Percentiles rank a stretch among this genome's conserved stretches.
These are phyloP conservation scores for Amblyopsis rosae DNA, from an alignment of 2,113 vertebrate species.

Conservation along the genomic window DNA sequence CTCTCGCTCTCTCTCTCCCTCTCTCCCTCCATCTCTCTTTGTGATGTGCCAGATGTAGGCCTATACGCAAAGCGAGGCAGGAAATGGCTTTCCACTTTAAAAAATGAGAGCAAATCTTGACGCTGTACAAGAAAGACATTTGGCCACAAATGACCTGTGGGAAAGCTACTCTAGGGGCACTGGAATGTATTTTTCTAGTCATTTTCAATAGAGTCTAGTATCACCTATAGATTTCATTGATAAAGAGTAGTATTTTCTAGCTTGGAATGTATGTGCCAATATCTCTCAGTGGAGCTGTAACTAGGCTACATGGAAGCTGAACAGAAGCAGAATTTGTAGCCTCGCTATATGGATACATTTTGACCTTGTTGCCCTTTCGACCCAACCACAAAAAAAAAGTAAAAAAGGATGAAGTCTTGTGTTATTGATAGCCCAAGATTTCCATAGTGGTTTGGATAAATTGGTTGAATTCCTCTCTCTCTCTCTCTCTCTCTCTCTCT, in stretches of 20 bases:
- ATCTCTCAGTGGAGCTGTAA: slow-evolving; percentile 11
- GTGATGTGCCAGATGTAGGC: slow-evolving; percentile 67
- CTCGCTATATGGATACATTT: slow-evolving; percentile 28
- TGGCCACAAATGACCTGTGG: slow-evolving; percentile 50
- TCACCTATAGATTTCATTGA: neutral
- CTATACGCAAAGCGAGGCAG: slow-evolving; percentile 57
- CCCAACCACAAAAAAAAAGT: slow-evolving; percentile 51
- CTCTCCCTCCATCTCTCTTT: slow-evolving; percentile 27
- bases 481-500: neutral
- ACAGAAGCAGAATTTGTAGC: slow-evolving; percentile 55
- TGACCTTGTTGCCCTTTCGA: slow-evolving; percentile 49
- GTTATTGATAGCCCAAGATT: slow-evolving; percentile 56
- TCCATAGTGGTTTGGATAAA: slow-evolving; percentile 59
- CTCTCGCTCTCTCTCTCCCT: slow-evolving; percentile 22
- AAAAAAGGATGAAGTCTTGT: slow-evolving; percentile 53
- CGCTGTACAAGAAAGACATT: slow-evolving; percentile 61
- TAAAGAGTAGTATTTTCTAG: neutral
- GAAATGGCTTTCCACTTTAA: slow-evolving; percentile 67
- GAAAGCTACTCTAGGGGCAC: slow-evolving; percentile 13
- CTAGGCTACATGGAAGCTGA: neutral
- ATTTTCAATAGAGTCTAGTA: neutral
- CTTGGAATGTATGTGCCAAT: neutral
- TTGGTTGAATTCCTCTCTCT: slow-evolving; percentile 10
- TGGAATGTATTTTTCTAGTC: too few species aligned
- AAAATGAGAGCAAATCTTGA: slow-evolving; percentile 62